Evolutionary conservation across 2,113 vertebrate species (phyloP), one percentile per base, ranked within the genome.

Genomic region (Recurvirostra avosetta): DNA sequence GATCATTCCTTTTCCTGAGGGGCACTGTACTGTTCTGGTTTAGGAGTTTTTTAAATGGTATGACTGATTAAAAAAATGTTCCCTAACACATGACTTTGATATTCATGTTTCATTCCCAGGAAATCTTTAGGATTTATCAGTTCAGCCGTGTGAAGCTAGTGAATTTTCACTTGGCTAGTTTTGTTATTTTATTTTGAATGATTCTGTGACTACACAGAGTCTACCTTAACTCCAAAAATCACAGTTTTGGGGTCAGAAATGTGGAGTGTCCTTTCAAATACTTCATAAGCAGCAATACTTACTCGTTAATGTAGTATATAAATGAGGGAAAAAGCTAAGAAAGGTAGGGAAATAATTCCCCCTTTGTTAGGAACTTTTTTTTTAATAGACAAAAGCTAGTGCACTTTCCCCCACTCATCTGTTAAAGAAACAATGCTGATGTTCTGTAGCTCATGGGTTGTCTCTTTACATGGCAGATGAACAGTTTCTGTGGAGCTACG

Each of bases 21-120:
- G 80, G 49, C 45, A 82, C 61, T 89, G 86, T 73, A 76, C 77
- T 96, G 70, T 95, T 96, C 91, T 97, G 73, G 86, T 94, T 95
- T 97, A 87, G 74, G 61, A 95, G 80, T 36, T 72, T 95, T 94
- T 89, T 9, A 82, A 94, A 96, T 30, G 13, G 74, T 95, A 95
- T 85, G 78, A 91, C 86, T 93, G 96, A 97, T 97, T 95, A 89
- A 93, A 95, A 96, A 96, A 94, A 92, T 92, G 70, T 95, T 97
- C 73, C 38, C 80, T 58, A 79, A 58, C 94, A 97, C 66, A 95
- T 95, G 91, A 95, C 91, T 97, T 97, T 95, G 91, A 95, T 97
- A 97, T 94, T 96, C 77, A 36, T 38, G 58, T 92, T 96, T 92
- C 49, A 62, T 86, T 95, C 66, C 53, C 61, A 89, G 73, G 53